These are phyloP conservation scores for Therioaphis trifolii DNA, from an alignment of 2,888 invertebrate species.

Conservation along the genomic window DNA sequence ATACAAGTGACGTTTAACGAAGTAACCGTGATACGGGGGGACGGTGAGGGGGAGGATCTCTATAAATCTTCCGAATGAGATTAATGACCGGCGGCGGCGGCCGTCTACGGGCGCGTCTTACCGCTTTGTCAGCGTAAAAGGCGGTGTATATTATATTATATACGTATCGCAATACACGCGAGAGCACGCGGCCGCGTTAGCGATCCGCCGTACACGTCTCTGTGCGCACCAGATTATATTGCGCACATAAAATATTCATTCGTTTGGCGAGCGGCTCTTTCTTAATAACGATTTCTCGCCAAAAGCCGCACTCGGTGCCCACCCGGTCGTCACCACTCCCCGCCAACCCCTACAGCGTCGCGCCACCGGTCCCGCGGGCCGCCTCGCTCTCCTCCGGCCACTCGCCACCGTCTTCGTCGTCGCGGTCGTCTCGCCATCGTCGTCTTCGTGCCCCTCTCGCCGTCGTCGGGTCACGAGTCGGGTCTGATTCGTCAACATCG, in stretches of 20 bases:
- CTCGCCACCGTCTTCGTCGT: no score
- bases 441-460: no score
- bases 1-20: constrained; percentile 44
- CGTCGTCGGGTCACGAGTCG: neutral
- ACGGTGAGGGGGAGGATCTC: constrained; percentile 38
- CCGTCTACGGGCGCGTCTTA: constrained; percentile 38
- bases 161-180: no score
- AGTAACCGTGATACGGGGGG: constrained; percentile 11
- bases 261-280: constrained; percentile 31
- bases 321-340: neutral
- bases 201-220: neutral
- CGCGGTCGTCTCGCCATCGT: no score
- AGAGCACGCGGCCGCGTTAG: neutral
- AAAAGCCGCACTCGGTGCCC: neutral
- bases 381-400: no score
- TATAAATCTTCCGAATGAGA: constrained; percentile 62
- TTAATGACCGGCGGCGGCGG: constrained; percentile 46
- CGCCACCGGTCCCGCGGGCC: neutral
- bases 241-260: constrained; percentile 54
- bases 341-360: neutral
- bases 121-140: constrained; percentile 58
- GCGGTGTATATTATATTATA: constrained; percentile 15
- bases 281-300: constrained; percentile 43
- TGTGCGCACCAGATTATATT: constrained; percentile 28
- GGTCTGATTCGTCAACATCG: neutral